Conservation (phyloP, 2,888 invertebrate species). For the Agapostemon virescens region DNA sequence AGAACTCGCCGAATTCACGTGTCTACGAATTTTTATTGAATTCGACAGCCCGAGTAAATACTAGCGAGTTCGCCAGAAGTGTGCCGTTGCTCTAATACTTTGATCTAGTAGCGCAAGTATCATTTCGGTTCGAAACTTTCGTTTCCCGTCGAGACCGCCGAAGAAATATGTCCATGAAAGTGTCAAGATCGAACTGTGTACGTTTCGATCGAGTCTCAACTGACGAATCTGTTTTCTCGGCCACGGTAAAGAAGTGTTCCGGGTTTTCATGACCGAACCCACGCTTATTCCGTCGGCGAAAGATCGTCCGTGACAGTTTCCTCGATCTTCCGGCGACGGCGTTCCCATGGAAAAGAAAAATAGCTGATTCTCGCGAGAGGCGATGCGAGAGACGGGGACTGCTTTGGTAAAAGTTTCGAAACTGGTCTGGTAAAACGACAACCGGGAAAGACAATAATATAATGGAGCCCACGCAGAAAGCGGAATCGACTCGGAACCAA, state of each 20-base stretch:
- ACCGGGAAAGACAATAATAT: slow-evolving; percentile 29
- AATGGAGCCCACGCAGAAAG: slow-evolving; percentile 27
- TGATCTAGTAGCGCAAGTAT: neutral
- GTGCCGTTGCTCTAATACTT: neutral
- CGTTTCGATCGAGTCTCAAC: slow-evolving; percentile 17
- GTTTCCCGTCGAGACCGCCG: neutral
- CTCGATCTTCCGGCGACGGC: slow-evolving; percentile 22
- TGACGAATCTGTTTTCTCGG: slow-evolving; percentile 52
- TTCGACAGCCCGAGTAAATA: neutral
- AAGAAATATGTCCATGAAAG: slow-evolving; percentile 2
- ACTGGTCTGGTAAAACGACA: slow-evolving; percentile 34
- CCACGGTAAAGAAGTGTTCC: slow-evolving; percentile 42
- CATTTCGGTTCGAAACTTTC: neutral
- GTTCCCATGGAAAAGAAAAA: slow-evolving; percentile 47
- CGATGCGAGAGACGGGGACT: slow-evolving; percentile 23
- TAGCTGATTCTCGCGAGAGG: slow-evolving; percentile 40
- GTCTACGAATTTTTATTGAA: neutral
- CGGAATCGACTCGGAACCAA: neutral
- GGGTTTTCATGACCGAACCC: slow-evolving; percentile 9
- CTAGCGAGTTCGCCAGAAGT: neutral
- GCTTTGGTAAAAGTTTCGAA: slow-evolving; percentile 56
- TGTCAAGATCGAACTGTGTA: slow-evolving; percentile 19
- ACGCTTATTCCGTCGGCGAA: slow-evolving; percentile 45
- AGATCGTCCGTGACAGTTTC: slow-evolving; percentile 50
- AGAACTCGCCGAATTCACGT: neutral